Evolutionary conservation across 92 coral and sea anemone genomes (phyloP), one percentile per base, ranked within the genome.

Genomic region (Paramuricea clavata): DNA sequence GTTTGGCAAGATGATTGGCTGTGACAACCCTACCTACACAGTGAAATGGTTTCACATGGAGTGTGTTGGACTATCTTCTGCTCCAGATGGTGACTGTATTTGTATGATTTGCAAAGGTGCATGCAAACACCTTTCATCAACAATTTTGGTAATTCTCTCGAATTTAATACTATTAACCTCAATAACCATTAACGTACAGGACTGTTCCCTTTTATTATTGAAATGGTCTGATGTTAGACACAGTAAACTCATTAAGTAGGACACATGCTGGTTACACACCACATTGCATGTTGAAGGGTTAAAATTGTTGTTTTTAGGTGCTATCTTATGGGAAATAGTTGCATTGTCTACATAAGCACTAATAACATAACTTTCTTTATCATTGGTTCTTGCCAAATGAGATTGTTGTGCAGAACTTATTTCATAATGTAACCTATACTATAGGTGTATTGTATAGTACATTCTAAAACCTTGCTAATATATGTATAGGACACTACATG

Each of bases 1-100:
- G 67, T 30, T 44, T 32, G 87, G 87, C 26, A 42, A 44, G 49
- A 83, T 83, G 87, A 44, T 83, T 22, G 69, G 52, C 52, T 47
- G 52, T 47, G 52, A 47, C 52, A 47, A 47, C 52, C 52, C 52
- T 47, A 47, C 52, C 13, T 47, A 12, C 52, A 47, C 15, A 15
- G 52, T 47, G 17, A 47, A 47, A 15, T 47, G 52, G 52, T 47
- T 47, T 47, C 52, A 47, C 52, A 47, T 47, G 52, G 52, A 47
- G 52, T 47, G 52, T 47, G 52, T 47, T 47, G 52, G 52, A 47
- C 52, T 47, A 15, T 47, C 52, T 47, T 47, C 52, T 47, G 52
- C 52, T 47, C 52, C 52, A 47, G 52, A 47, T 47, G 17, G 52
- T 47, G 52, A 47, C 52, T 47, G 52, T 4, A 47, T 47, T 9